A percentile compares a stretch with the other conserved stretches of the same genome.
Conservation (phyloP, 2,113 vertebrate genomes). For the Phalacrocorax brasilianus region DNA sequence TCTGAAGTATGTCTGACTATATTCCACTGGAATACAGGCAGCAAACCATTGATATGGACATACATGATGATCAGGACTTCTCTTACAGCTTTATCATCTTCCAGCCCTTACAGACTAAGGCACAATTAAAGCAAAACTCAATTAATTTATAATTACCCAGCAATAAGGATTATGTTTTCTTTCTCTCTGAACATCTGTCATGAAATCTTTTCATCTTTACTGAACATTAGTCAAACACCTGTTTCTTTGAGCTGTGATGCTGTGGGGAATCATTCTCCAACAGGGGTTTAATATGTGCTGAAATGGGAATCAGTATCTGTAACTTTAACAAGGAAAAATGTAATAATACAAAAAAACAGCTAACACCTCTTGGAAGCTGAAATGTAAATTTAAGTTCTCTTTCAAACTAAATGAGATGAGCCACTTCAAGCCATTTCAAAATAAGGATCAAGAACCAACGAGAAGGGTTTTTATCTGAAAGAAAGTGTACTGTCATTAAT, state of each 20-base stretch:
- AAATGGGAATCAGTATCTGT: background rate
- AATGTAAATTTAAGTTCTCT: background rate
- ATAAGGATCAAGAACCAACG: background rate
- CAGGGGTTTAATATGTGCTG: background rate
- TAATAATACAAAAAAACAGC: background rate
- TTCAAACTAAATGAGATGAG: background rate
- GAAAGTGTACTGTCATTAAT: background rate
- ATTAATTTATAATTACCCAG: conserved; percentile 41
- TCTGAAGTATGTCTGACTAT: background rate
- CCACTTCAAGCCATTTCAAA: background rate
- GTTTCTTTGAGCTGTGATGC: conserved; percentile 4
- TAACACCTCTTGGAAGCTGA: background rate
- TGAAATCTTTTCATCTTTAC: background rate
- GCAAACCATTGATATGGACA: background rate
- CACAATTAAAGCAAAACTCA: conserved; percentile 17
- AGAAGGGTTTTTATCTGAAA: background rate
- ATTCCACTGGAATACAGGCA: background rate
- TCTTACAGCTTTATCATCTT: background rate
- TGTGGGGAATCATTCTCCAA: conserved; percentile 1
- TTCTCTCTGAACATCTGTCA: conserved; percentile 54
- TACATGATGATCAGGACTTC: background rate
- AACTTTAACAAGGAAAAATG: background rate
- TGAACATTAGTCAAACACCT: conserved; percentile 44
- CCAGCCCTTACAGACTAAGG: background rate
- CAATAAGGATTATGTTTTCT: conserved; percentile 36